These are phyloP conservation scores for Capromys pilorides DNA, from an alignment of 2,797 vertebrate species.

Conservation along the genomic window DNA sequence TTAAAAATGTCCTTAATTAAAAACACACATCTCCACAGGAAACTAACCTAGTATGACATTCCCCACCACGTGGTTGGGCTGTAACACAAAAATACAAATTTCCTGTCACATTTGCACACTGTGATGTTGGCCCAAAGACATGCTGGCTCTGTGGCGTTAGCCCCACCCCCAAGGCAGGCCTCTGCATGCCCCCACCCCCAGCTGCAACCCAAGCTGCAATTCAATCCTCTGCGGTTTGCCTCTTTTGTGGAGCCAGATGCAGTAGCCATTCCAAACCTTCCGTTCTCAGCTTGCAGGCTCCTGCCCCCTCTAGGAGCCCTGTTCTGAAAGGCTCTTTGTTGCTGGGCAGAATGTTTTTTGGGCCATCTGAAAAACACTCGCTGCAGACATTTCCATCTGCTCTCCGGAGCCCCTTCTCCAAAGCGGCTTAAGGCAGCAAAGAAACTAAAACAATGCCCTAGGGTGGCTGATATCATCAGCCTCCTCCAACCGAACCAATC, in stretches of 20 bases:
- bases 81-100: conserved; percentile 39
- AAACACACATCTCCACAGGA: conserved; percentile 41
- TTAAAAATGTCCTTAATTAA: conserved; percentile 58
- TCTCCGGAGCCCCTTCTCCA: conserved; percentile 22
- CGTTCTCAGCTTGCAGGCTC: neutral
- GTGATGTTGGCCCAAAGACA: neutral
- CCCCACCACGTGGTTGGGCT: neutral
- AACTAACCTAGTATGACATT: neutral
- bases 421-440: conserved; percentile 52
- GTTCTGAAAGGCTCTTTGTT: conserved; percentile 70
- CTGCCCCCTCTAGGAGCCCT: conserved; percentile 39
- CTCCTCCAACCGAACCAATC: neutral
- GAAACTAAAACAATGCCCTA: neutral
- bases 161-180: neutral
- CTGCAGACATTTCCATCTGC: conserved; percentile 67
- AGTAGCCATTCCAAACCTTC: neutral
- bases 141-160: conserved; percentile 1
- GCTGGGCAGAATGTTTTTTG: conserved; percentile 67
- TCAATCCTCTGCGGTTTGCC: neutral
- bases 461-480: neutral
- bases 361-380: conserved; percentile 62
- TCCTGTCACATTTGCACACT: neutral
- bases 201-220: conserved; percentile 32
- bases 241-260: conserved; percentile 60
- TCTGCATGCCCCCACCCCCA: neutral